A percentile compares a stretch with the other conserved stretches of the same genome.
Evolutionary conservation across 1,140 invertebrate species (phyloP).

Genomic region (Caerostris extrusa): DNA sequence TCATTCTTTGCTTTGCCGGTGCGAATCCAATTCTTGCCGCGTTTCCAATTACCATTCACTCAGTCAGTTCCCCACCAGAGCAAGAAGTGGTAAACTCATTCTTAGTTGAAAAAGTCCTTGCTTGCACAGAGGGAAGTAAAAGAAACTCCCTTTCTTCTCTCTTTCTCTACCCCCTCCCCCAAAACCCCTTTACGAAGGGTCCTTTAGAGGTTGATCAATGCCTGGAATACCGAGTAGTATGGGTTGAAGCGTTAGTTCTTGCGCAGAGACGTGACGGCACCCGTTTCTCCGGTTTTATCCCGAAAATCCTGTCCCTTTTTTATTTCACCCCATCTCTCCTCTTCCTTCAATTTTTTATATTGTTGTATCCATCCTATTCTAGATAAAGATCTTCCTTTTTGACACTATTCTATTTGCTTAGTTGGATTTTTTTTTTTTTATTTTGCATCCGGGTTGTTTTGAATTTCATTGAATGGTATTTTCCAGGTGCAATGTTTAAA

Average conservation of each 20-base stretch:
- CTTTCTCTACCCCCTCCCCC: not conserved
- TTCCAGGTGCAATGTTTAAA: not conserved
- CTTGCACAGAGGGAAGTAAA: not conserved
- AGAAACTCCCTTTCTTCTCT: not conserved
- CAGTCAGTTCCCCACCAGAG: not conserved
- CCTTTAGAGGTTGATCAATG: slow-evolving; percentile 59
- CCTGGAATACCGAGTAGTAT: slow-evolving; percentile 40
- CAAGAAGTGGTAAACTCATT: slow-evolving; percentile 39
- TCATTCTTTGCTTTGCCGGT: not conserved
- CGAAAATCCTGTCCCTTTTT: not conserved
- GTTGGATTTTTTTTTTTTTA: not conserved
- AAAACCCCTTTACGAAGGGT: not conserved
- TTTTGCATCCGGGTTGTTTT: slow-evolving; percentile 21
- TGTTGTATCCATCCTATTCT: not conserved
- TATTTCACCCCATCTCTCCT: not conserved
- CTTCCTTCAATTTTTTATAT: not conserved
- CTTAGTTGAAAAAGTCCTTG: slow-evolving; percentile 6
- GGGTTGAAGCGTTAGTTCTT: slow-evolving; percentile 47
- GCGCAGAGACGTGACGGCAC: slow-evolving; percentile 35
- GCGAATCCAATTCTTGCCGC: slow-evolving; percentile 19
- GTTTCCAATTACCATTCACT: slow-evolving; percentile 58
- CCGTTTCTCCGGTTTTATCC: slow-evolving; percentile 5
- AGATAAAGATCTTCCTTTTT: slow-evolving; percentile 30
- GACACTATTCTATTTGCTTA: not conserved
- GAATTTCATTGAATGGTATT: slow-evolving; percentile 13